Evolutionary conservation across 2,888 invertebrate genomes (phyloP).

Genomic region (Morpho deidamia): DNA sequence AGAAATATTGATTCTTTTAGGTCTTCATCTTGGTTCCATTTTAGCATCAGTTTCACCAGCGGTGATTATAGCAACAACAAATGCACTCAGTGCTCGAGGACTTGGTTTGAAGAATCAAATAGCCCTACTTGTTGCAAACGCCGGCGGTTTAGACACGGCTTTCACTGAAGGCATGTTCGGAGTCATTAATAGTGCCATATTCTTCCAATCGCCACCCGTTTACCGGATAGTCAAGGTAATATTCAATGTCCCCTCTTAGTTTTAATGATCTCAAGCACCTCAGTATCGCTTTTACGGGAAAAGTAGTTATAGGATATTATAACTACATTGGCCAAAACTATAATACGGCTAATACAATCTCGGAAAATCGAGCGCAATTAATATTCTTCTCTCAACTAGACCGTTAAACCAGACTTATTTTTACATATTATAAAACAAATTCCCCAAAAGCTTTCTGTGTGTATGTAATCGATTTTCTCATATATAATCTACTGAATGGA

Average conservation of each 20-base stretch:
- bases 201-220: conserved; percentile 83
- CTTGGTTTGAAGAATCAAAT: conserved; percentile 95
- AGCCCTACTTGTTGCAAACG: conserved; percentile 94
- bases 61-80: conserved; percentile 93
- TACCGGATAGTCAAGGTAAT: conserved; percentile 70
- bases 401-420: neutral
- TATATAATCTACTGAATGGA: no score
- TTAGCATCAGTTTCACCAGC: conserved; percentile 97
- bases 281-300: conserved; percentile 6
- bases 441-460: no score
- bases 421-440: no score
- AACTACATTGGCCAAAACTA: conserved; percentile 9
- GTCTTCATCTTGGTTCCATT: conserved; percentile 88
- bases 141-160: conserved; percentile 96
- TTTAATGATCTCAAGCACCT: conserved; percentile 17
- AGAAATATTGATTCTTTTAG: conserved; percentile 35
- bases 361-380: conserved; percentile 10
- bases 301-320: conserved; percentile 10
- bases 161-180: conserved; percentile 96
- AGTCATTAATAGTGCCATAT: conserved; percentile 91
- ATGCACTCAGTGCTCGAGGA: conserved; percentile 86
- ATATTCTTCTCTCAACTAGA: conserved; percentile 6
- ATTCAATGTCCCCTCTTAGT: conserved; percentile 11
- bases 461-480: no score
- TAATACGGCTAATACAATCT: conserved; percentile 5